A percentile compares a stretch with the other conserved stretches of the same genome.
Conservation (phyloP, 2,797 vertebrate species). For the Perodicticus potto region DNA sequence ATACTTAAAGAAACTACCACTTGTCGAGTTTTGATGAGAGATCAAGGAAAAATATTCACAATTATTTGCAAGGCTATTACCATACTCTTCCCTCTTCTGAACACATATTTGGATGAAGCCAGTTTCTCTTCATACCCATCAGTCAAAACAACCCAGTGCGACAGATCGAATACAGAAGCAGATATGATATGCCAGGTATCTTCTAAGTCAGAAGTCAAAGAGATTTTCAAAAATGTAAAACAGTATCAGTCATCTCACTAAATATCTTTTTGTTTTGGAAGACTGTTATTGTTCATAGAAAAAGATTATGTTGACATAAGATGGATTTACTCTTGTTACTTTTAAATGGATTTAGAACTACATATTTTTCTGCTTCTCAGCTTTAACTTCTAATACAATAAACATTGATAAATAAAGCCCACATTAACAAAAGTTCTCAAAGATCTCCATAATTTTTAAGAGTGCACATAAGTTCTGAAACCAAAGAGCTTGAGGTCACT, state of each 20-base stretch:
- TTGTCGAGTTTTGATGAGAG: neutral
- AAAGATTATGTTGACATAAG: neutral
- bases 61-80: neutral
- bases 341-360: slow-evolving; percentile 28
- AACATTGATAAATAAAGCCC: neutral
- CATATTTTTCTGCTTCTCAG: neutral
- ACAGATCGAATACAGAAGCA: neutral
- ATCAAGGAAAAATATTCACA: neutral
- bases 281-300: neutral
- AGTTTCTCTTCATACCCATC: neutral
- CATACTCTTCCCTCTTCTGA: neutral
- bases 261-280: neutral
- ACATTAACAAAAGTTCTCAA: neutral
- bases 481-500: neutral
- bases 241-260: neutral
- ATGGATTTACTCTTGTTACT: neutral
- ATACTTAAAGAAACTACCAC: neutral
- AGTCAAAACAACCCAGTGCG: neutral
- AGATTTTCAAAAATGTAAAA: neutral
- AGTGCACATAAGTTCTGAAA: neutral
- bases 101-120: neutral
- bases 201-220: slow-evolving; percentile 8
- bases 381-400: neutral
- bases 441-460: neutral
- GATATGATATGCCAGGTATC: neutral